A percentile compares a stretch with the other conserved stretches of the same genome.
phyloP scores from a whole-genome alignment of 2,113 vertebrate species.

The Lynx canadensis region DNA sequence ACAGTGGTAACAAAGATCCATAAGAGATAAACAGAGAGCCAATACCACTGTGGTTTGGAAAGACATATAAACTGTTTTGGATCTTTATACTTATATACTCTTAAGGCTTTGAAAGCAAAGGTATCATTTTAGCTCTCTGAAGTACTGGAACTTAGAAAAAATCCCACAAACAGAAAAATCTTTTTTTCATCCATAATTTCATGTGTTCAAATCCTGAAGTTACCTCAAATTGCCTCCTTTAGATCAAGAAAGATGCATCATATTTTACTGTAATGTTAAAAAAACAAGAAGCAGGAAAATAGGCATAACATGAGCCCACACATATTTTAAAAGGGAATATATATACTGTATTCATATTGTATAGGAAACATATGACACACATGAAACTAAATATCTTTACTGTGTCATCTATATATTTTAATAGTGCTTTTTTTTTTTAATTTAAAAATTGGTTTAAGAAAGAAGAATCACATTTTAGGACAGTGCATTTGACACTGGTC shows the following conservation, averaged over 20 bases:
- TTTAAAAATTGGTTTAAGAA: background rate
- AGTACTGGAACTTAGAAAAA: background rate
- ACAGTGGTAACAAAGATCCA: background rate
- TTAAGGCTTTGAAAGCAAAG: slow-evolving; percentile 17
- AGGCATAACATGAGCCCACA: background rate
- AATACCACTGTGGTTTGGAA: background rate
- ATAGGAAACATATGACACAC: background rate
- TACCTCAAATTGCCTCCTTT: slow-evolving; percentile 45
- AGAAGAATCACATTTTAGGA: slow-evolving; percentile 35
- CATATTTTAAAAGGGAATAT: background rate
- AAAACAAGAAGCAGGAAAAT: slow-evolving; percentile 25
- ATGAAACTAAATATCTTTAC: background rate
- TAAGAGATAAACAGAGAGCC: background rate
- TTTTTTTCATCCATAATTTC: background rate
- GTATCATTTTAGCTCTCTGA: slow-evolving; percentile 3
- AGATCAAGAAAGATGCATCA: slow-evolving; percentile 36
- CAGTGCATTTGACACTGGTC: background rate
- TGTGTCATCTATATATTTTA: background rate
- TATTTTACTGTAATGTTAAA: background rate
- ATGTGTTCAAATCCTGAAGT: background rate
- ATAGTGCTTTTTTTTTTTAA: background rate
- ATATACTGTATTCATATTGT: background rate
- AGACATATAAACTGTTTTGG: background rate
- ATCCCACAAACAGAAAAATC: background rate
- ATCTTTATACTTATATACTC: background rate